phyloP scores from a whole-genome alignment of 1,140 invertebrate species.

The Lethocerus indicus region DNA sequence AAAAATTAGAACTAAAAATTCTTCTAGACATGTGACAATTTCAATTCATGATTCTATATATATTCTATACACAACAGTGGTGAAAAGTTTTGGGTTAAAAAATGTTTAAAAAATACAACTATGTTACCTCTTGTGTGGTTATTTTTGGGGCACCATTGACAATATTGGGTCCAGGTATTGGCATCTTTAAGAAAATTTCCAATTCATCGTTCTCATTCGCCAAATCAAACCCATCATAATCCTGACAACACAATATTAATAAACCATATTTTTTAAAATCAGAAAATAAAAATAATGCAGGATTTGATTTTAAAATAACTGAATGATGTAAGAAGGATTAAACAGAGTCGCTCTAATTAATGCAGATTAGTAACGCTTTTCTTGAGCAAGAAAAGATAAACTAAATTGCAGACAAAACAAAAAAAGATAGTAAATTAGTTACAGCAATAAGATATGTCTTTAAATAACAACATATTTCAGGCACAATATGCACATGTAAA shows the following conservation, averaged over 20 bases:
- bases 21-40: too few species aligned
- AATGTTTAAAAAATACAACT: too few species aligned
- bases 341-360: too few species aligned
- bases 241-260: slow-evolving; percentile 33
- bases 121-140: too few species aligned
- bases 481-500: not conserved
- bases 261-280: not conserved
- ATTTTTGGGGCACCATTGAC: too few species aligned
- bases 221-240: slow-evolving; percentile 83
- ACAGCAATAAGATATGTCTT: too few species aligned
- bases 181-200: slow-evolving; percentile 62
- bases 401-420: not conserved
- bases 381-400: not conserved
- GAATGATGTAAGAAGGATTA: not conserved
- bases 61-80: too few species aligned
- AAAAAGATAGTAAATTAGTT: not conserved
- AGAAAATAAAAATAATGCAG: not conserved
- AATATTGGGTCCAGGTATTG: slow-evolving; percentile 31
- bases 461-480: not conserved
- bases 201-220: slow-evolving; percentile 81
- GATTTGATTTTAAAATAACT: not conserved
- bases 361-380: too few species aligned
- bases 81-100: too few species aligned
- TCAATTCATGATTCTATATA: too few species aligned
- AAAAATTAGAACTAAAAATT: too few species aligned